A percentile compares a stretch with the other conserved stretches of the same genome.
Conservation (phyloP, 2,797 vertebrate genomes). For the Gobio occitaniae region DNA sequence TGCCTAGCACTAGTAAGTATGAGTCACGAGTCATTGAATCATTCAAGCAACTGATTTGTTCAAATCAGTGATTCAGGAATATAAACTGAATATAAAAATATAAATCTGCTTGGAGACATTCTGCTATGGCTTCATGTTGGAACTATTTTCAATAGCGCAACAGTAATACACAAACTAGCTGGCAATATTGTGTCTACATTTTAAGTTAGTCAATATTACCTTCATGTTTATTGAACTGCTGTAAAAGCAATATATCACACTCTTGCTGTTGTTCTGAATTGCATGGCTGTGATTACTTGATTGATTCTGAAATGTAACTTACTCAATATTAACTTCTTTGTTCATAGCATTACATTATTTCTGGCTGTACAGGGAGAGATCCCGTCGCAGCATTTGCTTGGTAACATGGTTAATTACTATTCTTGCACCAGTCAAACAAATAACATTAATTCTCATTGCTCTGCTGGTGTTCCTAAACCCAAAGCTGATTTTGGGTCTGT, state of each 20-base stretch:
- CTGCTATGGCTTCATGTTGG: not conserved
- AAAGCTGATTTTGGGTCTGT: slow-evolving; percentile 47
- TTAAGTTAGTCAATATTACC: not conserved
- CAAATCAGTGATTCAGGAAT: not conserved
- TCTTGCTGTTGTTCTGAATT: not conserved
- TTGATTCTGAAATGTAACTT: not conserved
- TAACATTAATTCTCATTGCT: slow-evolving; percentile 39
- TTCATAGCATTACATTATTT: slow-evolving; percentile 16
- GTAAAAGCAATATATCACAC: not conserved
- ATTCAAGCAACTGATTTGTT: not conserved
- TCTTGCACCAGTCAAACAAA: slow-evolving; percentile 35
- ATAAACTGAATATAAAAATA: too few relatives aligned
- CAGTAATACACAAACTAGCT: not conserved
- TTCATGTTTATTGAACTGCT: not conserved
- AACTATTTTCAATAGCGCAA: not conserved
- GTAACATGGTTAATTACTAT: slow-evolving; percentile 25
- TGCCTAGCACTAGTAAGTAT: too few relatives aligned
- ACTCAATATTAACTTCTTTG: not conserved
- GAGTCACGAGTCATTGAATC: not conserved
- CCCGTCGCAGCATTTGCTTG: not conserved
- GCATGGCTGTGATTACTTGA: not conserved
- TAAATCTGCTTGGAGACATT: not conserved
- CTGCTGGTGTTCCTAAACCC: slow-evolving; percentile 48
- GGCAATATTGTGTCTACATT: not conserved
- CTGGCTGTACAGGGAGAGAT: slow-evolving; percentile 11